These are phyloP conservation scores for Samia ricini DNA, from an alignment of 1,140 invertebrate genomes.

Conservation along the genomic window DNA sequence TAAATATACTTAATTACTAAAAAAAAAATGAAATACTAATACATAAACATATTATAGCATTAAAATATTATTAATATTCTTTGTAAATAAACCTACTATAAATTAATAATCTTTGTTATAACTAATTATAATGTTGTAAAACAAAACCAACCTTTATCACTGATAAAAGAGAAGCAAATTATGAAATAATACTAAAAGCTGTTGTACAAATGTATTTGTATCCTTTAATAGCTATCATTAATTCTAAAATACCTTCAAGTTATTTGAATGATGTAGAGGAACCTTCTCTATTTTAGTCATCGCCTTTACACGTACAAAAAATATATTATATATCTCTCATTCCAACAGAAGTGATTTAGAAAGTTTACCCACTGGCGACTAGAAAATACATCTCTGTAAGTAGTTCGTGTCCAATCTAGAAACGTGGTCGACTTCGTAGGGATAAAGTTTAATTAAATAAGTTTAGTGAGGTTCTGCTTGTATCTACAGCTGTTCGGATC, in stretches of 20 bases:
- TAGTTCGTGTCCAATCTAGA: constrained; percentile 14
- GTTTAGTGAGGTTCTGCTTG: constrained; percentile 7
- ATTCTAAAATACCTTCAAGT: background rate
- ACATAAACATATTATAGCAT: no score
- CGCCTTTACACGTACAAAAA: background rate
- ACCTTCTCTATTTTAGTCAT: background rate
- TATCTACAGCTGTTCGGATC: background rate
- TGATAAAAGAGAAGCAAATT: no score
- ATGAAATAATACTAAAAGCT: background rate
- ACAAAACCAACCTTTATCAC: no score
- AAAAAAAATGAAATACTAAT: no score
- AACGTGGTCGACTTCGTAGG: constrained; percentile 7
- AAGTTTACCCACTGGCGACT: constrained; percentile 12
- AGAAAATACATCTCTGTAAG: constrained; percentile 21
- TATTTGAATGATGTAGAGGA: background rate
- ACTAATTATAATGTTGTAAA: no score
- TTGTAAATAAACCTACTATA: no score
- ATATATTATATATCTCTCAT: background rate
- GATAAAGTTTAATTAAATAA: constrained; percentile 24
- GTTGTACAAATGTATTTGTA: background rate
- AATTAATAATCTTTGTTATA: no score
- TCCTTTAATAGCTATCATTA: background rate
- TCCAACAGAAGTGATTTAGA: constrained; percentile 12
- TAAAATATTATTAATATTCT: no score
- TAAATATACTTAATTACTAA: no score